Evolutionary conservation across 2,797 vertebrate species (phyloP).

Genomic region (Malurus leucopterus): DNA sequence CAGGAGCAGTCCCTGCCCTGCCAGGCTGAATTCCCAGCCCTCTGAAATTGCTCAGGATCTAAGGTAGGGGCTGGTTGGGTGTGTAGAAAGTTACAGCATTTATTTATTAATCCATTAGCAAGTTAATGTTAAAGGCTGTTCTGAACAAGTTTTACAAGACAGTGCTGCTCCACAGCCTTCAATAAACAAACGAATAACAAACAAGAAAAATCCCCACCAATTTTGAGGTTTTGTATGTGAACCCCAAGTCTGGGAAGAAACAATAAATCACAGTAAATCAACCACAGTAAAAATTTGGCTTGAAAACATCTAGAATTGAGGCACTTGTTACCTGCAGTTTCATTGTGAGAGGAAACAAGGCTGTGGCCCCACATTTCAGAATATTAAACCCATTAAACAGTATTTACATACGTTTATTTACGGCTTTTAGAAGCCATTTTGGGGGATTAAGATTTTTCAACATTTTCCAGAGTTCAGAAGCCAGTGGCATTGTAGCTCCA

Average conservation of each 20-base stretch:
- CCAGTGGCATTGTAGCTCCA: not conserved
- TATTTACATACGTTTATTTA: not conserved
- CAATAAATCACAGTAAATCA: not conserved
- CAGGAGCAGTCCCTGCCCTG: not conserved
- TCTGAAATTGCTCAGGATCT: not conserved
- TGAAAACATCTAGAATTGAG: not conserved
- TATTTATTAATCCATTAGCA: not conserved
- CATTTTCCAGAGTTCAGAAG: not conserved
- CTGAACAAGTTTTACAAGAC: not conserved
- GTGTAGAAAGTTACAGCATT: not conserved
- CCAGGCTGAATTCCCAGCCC: not conserved
- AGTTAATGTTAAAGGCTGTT: not conserved
- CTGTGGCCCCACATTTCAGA: not conserved
- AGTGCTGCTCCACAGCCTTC: not conserved
- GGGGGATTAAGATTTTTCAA: not conserved
- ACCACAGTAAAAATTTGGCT: not conserved
- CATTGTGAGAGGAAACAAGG: not conserved
- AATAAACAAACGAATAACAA: not conserved
- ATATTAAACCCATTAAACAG: not conserved
- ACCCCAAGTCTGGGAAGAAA: not conserved
- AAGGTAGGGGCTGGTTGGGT: not conserved
- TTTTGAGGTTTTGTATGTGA: not conserved
- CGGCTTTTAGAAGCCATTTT: not conserved
- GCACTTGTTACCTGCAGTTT: no score
- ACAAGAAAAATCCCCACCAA: not conserved